phyloP scores from a whole-genome alignment of 2,888 invertebrate species.

The Pseudanteris insignis region DNA sequence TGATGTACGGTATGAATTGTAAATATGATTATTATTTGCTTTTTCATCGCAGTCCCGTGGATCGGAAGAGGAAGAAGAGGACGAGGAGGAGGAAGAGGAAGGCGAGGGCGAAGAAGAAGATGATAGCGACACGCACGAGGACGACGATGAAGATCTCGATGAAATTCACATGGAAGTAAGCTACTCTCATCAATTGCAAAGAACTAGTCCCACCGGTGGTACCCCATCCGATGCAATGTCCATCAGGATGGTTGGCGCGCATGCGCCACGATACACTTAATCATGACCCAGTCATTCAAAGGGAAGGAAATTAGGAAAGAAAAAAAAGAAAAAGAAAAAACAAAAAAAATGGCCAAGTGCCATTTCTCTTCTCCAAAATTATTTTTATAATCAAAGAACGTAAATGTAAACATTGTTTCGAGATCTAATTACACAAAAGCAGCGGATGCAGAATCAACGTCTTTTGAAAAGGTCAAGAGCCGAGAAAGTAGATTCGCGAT shows the following conservation, averaged over 20 bases:
- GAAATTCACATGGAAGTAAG: constrained; percentile 65
- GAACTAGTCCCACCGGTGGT: constrained; percentile 62
- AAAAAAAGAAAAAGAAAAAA: too few species aligned
- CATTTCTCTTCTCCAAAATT: neutral
- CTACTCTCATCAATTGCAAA: constrained; percentile 61
- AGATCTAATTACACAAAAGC: neutral
- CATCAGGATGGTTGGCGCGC: constrained; percentile 61
- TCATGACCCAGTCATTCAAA: constrained; percentile 16
- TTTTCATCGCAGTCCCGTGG: constrained; percentile 52
- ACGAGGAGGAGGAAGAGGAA: constrained; percentile 63
- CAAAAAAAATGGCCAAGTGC: constrained; percentile 9
- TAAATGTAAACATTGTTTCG: constrained; percentile 3
- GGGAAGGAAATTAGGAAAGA: too few species aligned
- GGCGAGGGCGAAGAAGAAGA: constrained; percentile 64
- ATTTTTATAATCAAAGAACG: neutral
- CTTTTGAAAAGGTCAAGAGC: constrained; percentile 35
- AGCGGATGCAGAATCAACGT: neutral
- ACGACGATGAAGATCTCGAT: constrained; percentile 64
- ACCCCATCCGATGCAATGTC: constrained; percentile 60
- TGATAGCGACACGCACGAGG: constrained; percentile 64
- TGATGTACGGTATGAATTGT: constrained; percentile 8
- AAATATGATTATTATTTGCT: constrained; percentile 27
- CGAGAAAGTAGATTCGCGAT: constrained; percentile 14
- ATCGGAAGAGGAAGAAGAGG: constrained; percentile 60
- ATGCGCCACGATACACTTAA: constrained; percentile 53